These are phyloP conservation scores for Noctua pronuba DNA, from an alignment of 2,888 invertebrate genomes.

Conservation along the genomic window DNA sequence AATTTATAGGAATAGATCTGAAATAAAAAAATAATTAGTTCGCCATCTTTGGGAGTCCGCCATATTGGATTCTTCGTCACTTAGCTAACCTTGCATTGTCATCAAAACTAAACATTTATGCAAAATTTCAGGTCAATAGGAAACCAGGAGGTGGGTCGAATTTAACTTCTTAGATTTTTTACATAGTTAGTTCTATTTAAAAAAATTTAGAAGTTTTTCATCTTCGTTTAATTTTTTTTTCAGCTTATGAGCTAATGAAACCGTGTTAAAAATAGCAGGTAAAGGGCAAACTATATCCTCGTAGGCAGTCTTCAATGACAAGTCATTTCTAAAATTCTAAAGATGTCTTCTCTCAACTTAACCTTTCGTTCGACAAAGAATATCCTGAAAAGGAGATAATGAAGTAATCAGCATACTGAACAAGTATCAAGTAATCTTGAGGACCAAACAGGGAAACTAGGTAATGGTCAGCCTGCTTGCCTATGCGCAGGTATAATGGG, in stretches of 20 bases:
- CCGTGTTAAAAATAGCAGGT: background rate
- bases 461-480: slow-evolving; percentile 20
- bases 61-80: too few species aligned
- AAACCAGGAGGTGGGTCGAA: too few species aligned
- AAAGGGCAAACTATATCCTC: background rate
- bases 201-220: too few species aligned
- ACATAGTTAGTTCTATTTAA: too few species aligned
- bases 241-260: too few species aligned
- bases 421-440: background rate
- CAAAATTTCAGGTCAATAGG: too few species aligned
- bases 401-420: slow-evolving; percentile 28
- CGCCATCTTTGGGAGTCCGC: too few species aligned
- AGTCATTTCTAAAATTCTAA: slow-evolving; percentile 5
- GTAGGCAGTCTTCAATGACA: background rate
- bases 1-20: background rate
- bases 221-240: too few species aligned
- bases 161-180: too few species aligned
- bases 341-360: background rate
- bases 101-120: too few species aligned
- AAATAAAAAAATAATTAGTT: background rate
- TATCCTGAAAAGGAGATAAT: slow-evolving; percentile 36
- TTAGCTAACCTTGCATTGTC: too few species aligned
- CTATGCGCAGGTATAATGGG: background rate
- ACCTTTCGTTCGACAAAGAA: background rate
- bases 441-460: slow-evolving; percentile 10